Conservation (phyloP, 2,888 invertebrate genomes). For the Eustalomyia histrio region DNA sequence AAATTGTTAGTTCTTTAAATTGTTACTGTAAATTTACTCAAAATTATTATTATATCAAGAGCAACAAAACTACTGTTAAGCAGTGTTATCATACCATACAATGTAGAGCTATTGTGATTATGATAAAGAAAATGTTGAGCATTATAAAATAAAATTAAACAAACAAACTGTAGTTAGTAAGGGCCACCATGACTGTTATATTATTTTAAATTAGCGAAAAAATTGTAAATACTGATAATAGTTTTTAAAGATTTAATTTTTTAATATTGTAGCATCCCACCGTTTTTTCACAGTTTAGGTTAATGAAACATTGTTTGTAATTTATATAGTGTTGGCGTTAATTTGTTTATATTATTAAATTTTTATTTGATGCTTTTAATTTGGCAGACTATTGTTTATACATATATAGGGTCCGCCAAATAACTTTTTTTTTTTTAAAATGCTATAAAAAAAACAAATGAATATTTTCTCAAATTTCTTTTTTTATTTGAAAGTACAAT, state of each 20-base stretch:
- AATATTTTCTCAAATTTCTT: too few species aligned
- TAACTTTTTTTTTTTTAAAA: too few species aligned
- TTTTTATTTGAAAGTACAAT: too few species aligned
- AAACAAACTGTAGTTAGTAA: background rate
- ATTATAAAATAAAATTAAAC: conserved; percentile 5
- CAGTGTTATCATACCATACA: conserved; percentile 1
- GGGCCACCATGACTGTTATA: conserved; percentile 31
- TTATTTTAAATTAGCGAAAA: conserved; percentile 11
- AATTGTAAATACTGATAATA: background rate
- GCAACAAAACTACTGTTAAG: too few species aligned
- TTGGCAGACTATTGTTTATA: too few species aligned
- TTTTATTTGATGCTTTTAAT: too few species aligned
- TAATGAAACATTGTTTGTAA: conserved; percentile 15
- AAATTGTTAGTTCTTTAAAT: too few species aligned
- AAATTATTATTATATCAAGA: too few species aligned
- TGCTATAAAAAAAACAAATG: too few species aligned
- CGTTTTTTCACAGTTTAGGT: background rate
- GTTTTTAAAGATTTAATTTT: background rate
- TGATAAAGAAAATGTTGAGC: background rate
- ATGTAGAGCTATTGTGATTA: conserved; percentile 13
- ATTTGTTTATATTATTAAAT: conserved; percentile 8
- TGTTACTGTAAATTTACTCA: too few species aligned
- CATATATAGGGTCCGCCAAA: too few species aligned
- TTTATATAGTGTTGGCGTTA: conserved; percentile 33
- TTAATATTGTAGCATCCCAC: background rate